Conservation (phyloP, 2,797 vertebrate genomes). For the Neoniphon sammara region DNA sequence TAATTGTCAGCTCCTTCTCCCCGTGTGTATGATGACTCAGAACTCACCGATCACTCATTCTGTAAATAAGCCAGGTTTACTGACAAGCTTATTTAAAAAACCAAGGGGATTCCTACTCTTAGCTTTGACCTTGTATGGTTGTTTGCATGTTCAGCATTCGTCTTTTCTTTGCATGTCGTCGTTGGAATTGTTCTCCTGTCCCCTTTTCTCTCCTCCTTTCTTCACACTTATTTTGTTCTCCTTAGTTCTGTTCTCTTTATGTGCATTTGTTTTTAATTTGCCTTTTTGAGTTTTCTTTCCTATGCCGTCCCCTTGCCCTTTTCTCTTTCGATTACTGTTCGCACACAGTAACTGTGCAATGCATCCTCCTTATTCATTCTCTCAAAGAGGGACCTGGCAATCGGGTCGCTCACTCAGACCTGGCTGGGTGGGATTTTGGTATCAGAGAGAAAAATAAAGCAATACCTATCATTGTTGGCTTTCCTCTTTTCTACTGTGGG, state of each 20-base stretch:
- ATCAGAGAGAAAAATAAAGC: constrained; percentile 89
- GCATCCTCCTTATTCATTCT: constrained; percentile 74
- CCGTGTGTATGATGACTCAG: constrained; percentile 82
- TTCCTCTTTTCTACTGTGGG: constrained; percentile 89
- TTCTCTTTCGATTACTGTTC: constrained; percentile 61
- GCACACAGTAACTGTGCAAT: constrained; percentile 55
- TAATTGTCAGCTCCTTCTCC: constrained; percentile 84
- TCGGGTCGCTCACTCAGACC: constrained; percentile 72
- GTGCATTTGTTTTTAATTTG: constrained; percentile 70
- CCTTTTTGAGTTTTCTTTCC: constrained; percentile 28
- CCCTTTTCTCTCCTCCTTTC: constrained; percentile 67
- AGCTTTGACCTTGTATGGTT: constrained; percentile 85
- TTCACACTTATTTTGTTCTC: constrained; percentile 72
- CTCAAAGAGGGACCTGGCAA: constrained; percentile 79
- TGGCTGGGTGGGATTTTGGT: constrained; percentile 79
- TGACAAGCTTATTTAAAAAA: constrained; percentile 82
- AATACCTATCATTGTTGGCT: constrained; percentile 90
- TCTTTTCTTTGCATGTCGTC: constrained; percentile 93
- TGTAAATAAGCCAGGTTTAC: constrained; percentile 89
- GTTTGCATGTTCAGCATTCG: constrained; percentile 87
- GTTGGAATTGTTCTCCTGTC: constrained; percentile 83
- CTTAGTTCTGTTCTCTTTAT: constrained; percentile 53
- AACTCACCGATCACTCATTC: constrained; percentile 79
- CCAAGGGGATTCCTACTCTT: constrained; percentile 79
- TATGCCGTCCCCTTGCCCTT: constrained; percentile 54